Conservation (phyloP, 2,797 vertebrate genomes). For the Typhlichthys eigenmanni region DNA sequence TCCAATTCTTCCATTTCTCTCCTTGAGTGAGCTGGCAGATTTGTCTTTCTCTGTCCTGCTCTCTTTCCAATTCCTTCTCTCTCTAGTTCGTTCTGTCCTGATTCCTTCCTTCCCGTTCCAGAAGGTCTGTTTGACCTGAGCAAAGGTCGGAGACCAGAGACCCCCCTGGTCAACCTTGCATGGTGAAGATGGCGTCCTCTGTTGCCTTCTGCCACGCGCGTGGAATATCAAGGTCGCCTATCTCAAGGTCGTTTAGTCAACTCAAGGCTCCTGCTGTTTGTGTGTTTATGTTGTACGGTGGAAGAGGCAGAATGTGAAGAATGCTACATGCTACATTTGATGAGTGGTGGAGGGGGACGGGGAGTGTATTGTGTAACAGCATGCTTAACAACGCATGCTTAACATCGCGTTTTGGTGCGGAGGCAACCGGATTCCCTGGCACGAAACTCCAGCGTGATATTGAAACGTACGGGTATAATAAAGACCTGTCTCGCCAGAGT, state of each 20-base stretch:
- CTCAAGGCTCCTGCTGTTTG: slow-evolving; percentile 12
- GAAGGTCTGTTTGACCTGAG: slow-evolving; percentile 47
- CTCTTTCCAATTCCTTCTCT: slow-evolving; percentile 8
- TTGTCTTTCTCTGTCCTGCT: slow-evolving; percentile 18
- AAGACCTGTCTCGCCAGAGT: slow-evolving; percentile 50
- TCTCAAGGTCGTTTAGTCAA: slow-evolving; percentile 43
- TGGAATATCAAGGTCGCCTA: slow-evolving; percentile 1
- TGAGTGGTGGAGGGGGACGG: slow-evolving; percentile 1
- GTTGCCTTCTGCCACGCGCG: slow-evolving; percentile 11
- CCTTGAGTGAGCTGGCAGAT: slow-evolving; percentile 49
- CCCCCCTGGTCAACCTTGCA: slow-evolving; percentile 26
- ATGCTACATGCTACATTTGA: background rate
- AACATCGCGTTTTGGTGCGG: slow-evolving; percentile 45
- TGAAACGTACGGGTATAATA: slow-evolving; percentile 44
- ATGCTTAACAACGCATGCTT: slow-evolving; percentile 22
- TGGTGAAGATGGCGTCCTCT: slow-evolving; percentile 27
- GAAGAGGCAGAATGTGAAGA: slow-evolving; percentile 19
- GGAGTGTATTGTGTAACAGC: background rate
- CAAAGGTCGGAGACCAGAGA: slow-evolving; percentile 16
- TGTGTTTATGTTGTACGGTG: slow-evolving; percentile 18
- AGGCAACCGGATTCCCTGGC: slow-evolving; percentile 24
- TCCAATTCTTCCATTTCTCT: slow-evolving; percentile 64
- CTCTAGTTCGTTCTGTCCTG: slow-evolving; percentile 34
- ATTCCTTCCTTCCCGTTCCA: slow-evolving; percentile 39
- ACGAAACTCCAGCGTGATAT: slow-evolving; percentile 27